Evolutionary conservation across 2,113 vertebrate genomes (phyloP).

Genomic region (Empidonax traillii): DNA sequence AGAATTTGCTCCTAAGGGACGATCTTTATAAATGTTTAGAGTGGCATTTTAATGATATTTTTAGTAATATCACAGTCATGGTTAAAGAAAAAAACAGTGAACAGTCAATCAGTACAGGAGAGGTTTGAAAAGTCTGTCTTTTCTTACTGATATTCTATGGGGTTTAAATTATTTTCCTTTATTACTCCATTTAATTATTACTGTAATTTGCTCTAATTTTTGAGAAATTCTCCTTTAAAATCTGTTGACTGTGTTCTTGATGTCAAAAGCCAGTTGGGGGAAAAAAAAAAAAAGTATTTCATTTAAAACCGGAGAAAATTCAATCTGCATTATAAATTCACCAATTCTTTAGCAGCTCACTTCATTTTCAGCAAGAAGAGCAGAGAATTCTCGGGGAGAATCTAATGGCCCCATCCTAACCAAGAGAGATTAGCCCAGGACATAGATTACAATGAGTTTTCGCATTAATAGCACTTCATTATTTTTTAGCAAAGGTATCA

Average conservation of each 20-base stretch:
- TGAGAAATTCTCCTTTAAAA: background rate
- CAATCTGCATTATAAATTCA: background rate
- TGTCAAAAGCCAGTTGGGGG: background rate
- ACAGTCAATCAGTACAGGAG: background rate
- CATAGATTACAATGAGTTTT: background rate
- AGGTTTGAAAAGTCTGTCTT: background rate
- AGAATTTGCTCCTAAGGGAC: background rate
- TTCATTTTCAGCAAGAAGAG: background rate
- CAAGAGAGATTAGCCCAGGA: background rate
- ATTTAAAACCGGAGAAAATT: background rate
- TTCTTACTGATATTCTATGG: background rate
- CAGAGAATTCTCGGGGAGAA: background rate
- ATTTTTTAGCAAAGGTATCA: slow-evolving; percentile 20
- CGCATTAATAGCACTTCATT: background rate
- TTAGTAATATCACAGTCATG: background rate
- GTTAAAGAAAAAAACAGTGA: background rate
- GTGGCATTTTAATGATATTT: background rate
- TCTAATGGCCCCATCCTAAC: background rate
- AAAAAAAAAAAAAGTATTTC: background rate
- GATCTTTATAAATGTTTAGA: background rate
- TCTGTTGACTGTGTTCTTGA: background rate
- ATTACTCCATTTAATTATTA: background rate
- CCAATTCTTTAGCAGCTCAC: background rate
- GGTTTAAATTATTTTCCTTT: background rate
- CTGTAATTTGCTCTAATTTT: background rate